Conservation (phyloP, 2,797 vertebrate species). For the Otus scops region DNA sequence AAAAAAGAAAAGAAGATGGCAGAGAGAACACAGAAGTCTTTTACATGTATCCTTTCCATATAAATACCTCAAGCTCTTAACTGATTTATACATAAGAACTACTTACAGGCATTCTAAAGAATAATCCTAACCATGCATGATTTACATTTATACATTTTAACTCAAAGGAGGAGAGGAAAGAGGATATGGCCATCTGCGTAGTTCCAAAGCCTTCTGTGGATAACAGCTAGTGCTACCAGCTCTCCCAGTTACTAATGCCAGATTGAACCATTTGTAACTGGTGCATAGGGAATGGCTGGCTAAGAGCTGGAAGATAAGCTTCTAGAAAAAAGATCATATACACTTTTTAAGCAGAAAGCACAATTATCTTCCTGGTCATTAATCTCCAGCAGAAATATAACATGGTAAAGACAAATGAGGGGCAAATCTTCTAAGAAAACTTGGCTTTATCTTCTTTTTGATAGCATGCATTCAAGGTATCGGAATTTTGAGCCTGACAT, state of each 20-base stretch:
- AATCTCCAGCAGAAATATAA: neutral
- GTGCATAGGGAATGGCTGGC: neutral
- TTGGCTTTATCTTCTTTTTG: neutral
- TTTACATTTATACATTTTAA: conserved; percentile 46
- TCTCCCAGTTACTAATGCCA: conserved; percentile 12
- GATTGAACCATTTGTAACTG: conserved; percentile 23
- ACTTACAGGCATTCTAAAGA: conserved; percentile 27
- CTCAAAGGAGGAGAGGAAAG: conserved; percentile 1
- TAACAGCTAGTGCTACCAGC: conserved; percentile 10
- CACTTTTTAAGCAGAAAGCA: neutral
- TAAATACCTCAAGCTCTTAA: conserved; percentile 22
- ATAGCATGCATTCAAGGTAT: neutral
- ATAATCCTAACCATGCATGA: conserved; percentile 15
- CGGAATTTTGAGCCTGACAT: neutral
- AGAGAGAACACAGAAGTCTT: neutral
- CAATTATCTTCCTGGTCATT: neutral
- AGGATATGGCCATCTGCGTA: conserved; percentile 31
- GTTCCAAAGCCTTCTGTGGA: neutral
- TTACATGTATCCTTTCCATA: neutral
- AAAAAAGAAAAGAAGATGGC: accelerated
- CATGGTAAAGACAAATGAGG: neutral
- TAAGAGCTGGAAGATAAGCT: neutral
- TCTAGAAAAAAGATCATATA: neutral
- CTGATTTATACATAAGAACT: conserved; percentile 19
- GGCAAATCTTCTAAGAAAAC: neutral